Evolutionary conservation across 2,888 invertebrate genomes (phyloP).

Genomic region (Caenorhabditis sp.): DNA sequence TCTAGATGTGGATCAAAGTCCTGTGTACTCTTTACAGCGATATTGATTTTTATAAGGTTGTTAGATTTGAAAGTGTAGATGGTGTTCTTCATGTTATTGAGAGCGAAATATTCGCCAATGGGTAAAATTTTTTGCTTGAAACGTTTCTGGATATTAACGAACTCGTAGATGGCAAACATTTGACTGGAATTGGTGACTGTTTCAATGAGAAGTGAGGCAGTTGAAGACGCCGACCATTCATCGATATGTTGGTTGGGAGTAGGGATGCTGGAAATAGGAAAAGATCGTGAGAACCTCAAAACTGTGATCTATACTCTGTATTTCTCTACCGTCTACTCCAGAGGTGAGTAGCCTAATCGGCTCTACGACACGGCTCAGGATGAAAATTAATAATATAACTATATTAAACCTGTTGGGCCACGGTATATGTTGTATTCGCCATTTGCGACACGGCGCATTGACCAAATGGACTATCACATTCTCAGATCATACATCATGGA

Average conservation of each 20-base stretch:
- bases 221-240: slow-evolving; percentile 18
- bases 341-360: too few species aligned
- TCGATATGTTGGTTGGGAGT: slow-evolving; percentile 33
- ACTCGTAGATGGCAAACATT: slow-evolving; percentile 38
- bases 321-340: too few species aligned
- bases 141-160: slow-evolving; percentile 24
- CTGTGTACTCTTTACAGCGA: slow-evolving; percentile 32
- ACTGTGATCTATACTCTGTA: too few species aligned
- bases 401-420: too few species aligned
- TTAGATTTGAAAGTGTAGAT: slow-evolving; percentile 25
- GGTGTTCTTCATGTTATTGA: slow-evolving; percentile 16
- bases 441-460: too few species aligned
- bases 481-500: too few species aligned
- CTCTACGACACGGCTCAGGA: too few species aligned
- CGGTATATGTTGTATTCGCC: too few species aligned
- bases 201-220: slow-evolving; percentile 14
- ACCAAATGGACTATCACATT: too few species aligned
- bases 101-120: slow-evolving; percentile 27
- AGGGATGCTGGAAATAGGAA: slow-evolving; percentile 6
- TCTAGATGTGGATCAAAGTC: slow-evolving; percentile 26
- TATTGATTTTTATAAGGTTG: slow-evolving; percentile 9
- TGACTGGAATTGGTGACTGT: slow-evolving; percentile 23
- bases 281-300: too few species aligned
- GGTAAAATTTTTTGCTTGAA: slow-evolving; percentile 18
- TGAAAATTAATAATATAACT: too few species aligned